phyloP scores from a whole-genome alignment of 2,797 vertebrate genomes.

The Coreius guichenoti region DNA sequence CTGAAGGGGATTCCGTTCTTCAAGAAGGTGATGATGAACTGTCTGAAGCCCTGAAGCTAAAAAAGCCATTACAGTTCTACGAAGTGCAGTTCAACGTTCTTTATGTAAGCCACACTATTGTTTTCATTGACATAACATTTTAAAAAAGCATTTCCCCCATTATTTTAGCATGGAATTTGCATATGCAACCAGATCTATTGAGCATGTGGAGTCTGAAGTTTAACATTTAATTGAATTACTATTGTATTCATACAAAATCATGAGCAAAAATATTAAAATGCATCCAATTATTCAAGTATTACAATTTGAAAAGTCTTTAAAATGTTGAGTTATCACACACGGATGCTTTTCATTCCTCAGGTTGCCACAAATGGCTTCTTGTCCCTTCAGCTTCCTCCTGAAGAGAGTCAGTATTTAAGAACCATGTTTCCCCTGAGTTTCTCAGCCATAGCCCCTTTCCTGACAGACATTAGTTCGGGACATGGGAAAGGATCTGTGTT shows the following conservation, averaged over 20 bases:
- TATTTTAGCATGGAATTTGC: no score
- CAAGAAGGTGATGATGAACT: slow-evolving; percentile 78
- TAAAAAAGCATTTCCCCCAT: not conserved
- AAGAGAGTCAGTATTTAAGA: slow-evolving; percentile 83
- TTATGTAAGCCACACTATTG: slow-evolving; percentile 73
- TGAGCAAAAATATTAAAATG: not conserved
- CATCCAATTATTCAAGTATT: not conserved
- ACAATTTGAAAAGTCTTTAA: not conserved
- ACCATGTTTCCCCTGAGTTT: slow-evolving; percentile 83
- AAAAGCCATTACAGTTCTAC: slow-evolving; percentile 72
- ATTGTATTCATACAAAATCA: not conserved
- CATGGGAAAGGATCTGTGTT: slow-evolving; percentile 73
- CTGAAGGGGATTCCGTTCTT: slow-evolving; percentile 69
- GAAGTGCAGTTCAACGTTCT: slow-evolving; percentile 70
- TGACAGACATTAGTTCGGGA: slow-evolving; percentile 82
- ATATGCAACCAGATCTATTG: not conserved
- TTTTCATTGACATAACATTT: not conserved
- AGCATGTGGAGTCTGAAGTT: not conserved
- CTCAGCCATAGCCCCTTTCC: slow-evolving; percentile 80
- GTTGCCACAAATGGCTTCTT: slow-evolving; percentile 86
- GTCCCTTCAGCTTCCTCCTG: slow-evolving; percentile 82
- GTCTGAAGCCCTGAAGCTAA: slow-evolving; percentile 68
- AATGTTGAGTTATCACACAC: not conserved
- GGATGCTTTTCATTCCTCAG: slow-evolving; percentile 61
- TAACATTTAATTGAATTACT: not conserved